Percentiles rank a stretch among this genome's conserved stretches.
These are phyloP conservation scores for Yponomeuta malinellus DNA, from an alignment of 2,888 invertebrate species.

Conservation along the genomic window DNA sequence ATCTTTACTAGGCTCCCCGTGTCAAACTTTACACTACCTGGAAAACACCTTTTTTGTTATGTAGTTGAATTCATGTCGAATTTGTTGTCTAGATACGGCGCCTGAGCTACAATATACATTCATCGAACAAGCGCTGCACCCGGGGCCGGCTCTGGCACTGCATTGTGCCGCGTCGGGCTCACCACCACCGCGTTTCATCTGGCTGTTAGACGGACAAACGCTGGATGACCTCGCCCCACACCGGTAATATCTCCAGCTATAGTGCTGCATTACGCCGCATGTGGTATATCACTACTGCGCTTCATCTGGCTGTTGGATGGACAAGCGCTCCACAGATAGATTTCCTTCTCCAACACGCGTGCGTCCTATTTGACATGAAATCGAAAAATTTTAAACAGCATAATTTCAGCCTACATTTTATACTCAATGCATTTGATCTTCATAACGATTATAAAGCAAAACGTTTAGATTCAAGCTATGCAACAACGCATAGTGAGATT, in stretches of 20 bases:
- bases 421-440: no score
- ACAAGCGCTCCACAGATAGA: conserved; percentile 61
- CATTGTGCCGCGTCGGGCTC: conserved; percentile 92
- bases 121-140: conserved; percentile 82
- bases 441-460: no score
- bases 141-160: conserved; percentile 84
- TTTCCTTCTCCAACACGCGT: no score
- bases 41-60: no score
- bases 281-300: conserved; percentile 89
- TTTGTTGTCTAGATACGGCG: conserved; percentile 78
- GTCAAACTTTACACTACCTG: no score
- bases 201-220: conserved; percentile 88
- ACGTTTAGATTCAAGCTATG: no score
- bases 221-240: conserved; percentile 67
- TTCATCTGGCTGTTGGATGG: conserved; percentile 90
- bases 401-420: no score
- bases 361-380: no score
- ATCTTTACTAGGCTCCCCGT: no score
- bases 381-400: no score
- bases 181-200: conserved; percentile 87
- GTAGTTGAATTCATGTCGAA: no score
- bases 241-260: conserved; percentile 77
- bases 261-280: conserved; percentile 89
- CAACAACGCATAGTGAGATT: no score
- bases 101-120: conserved; percentile 93